A percentile compares a stretch with the other conserved stretches of the same genome.
Conservation (phyloP, 2,888 invertebrate genomes). For the Leucozona laternaria region DNA sequence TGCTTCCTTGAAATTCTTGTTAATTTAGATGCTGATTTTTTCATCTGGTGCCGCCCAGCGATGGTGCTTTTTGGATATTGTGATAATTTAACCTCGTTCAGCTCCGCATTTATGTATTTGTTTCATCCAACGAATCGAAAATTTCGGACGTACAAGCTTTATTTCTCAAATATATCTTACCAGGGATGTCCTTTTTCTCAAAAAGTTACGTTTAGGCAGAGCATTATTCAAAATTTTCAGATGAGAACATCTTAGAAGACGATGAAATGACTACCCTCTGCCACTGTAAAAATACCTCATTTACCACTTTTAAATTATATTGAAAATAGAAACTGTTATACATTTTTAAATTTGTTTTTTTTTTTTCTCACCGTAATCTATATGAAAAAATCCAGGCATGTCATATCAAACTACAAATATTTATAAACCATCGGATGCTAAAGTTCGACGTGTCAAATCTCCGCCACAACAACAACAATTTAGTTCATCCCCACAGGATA, state of each 20-base stretch:
- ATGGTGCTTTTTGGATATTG: too few relatives aligned
- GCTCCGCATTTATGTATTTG: too few relatives aligned
- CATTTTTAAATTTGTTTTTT: background rate
- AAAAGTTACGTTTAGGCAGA: background rate
- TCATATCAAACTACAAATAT: conserved; percentile 81
- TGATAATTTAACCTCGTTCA: too few relatives aligned
- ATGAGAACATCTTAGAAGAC: background rate
- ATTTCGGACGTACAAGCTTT: too few relatives aligned
- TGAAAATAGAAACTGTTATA: background rate
- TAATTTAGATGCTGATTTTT: too few relatives aligned
- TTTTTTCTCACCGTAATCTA: conserved; percentile 76
- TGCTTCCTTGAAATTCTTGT: too few relatives aligned
- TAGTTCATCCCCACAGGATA: conserved; percentile 76
- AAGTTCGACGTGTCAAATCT: conserved; percentile 82
- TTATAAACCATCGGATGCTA: conserved; percentile 82
- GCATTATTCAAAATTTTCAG: background rate
- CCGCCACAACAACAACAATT: conserved; percentile 77
- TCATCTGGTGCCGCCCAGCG: too few relatives aligned
- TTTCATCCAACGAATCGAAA: too few relatives aligned
- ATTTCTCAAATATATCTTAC: background rate
- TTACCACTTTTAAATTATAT: background rate
- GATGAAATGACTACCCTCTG: background rate
- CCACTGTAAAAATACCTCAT: background rate
- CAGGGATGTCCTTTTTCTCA: background rate
- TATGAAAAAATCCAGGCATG: conserved; percentile 67